Base-by-base conservation (phyloP, 2,113 vertebrate genomes). In the Peucedramus taeniatus region DNA sequence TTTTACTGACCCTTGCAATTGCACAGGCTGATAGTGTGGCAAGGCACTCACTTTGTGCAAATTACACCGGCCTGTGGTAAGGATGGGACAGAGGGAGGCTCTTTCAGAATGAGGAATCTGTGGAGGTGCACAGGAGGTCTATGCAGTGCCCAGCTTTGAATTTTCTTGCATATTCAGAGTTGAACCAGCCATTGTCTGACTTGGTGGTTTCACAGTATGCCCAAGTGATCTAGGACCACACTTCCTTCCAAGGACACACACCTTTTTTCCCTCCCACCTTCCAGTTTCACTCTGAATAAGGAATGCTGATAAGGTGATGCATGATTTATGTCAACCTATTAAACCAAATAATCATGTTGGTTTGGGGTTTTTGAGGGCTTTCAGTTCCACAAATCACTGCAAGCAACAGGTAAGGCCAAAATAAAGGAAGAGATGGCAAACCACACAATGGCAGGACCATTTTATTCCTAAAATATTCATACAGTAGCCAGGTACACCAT, bases 81-180 rank as follows among this genome's bases (percentile, higher is more conserved):
- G 50, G 54, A 19, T 1, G 7, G 70, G 22, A 50, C 74, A 75
- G 74, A 30, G 45, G 27, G 13, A 37, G 35, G 31, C 40, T 74
- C 3, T 65, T 50, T 50, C 64, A 57, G 31, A 26, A 30, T n/a
- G 45, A 59, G 31, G 27, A 15, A 6, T 56, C 45, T 69, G 3
- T 53, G n/a, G 60, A 57, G 49, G 35, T 2, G 0, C 23, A 5
- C 35, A 13, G 51, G 47, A 78, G 76, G 15, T 33, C 77, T 27
- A 0, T 7, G 24, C 61, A 31, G 51, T 11, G 47, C 10, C 35
- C 24, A 49, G 11, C 7, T 0, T 5, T 33, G 59, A 53, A 18
- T 7, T 76, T 82, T 57, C 57, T 40, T 59, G 19, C 10, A 7
- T 31, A 8, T 49, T 50, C 60, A 35, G 69, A 68, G 24, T 33